A percentile compares a stretch with the other conserved stretches of the same genome.
These are phyloP conservation scores for Icerya purchasi DNA, from an alignment of 2,888 invertebrate genomes.

Conservation along the genomic window DNA sequence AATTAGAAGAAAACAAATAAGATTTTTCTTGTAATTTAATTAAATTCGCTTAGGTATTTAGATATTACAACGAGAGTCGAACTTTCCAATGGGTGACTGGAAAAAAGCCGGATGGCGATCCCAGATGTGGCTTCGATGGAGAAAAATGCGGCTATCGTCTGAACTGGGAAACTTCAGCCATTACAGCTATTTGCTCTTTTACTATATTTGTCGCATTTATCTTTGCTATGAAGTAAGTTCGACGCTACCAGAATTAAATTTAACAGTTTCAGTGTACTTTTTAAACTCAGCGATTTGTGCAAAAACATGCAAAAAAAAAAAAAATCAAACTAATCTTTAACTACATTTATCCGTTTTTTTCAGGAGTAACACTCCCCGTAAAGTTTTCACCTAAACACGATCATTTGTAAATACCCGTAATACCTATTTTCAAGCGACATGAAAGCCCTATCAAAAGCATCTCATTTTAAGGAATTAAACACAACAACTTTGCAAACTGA, in stretches of 20 bases:
- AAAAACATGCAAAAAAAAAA: neutral
- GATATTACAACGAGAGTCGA: conserved; percentile 38
- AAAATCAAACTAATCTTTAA: too few relatives aligned
- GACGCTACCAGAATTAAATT: neutral
- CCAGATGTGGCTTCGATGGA: conserved; percentile 61
- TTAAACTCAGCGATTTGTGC: neutral
- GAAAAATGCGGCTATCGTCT: conserved; percentile 46
- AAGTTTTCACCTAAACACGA: too few relatives aligned
- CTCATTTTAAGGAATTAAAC: too few relatives aligned
- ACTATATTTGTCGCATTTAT: conserved; percentile 41
- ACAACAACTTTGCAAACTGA: too few relatives aligned
- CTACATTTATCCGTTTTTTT: too few relatives aligned
- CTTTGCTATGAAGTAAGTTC: conserved; percentile 40
- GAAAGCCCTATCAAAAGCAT: too few relatives aligned
- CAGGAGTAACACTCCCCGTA: too few relatives aligned
- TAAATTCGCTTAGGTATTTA: conserved; percentile 33
- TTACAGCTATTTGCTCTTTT: conserved; percentile 39
- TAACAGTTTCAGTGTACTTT: neutral
- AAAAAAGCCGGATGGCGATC: conserved; percentile 50
- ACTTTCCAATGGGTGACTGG: conserved; percentile 60
- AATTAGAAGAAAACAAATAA: too few relatives aligned
- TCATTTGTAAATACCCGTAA: too few relatives aligned
- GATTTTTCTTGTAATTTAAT: too few relatives aligned
- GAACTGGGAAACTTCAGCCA: conserved; percentile 42
- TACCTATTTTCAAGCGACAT: too few relatives aligned